These are phyloP conservation scores for Aphelenchoides besseyi DNA, from an alignment of 1,140 invertebrate species.

Conservation along the genomic window DNA sequence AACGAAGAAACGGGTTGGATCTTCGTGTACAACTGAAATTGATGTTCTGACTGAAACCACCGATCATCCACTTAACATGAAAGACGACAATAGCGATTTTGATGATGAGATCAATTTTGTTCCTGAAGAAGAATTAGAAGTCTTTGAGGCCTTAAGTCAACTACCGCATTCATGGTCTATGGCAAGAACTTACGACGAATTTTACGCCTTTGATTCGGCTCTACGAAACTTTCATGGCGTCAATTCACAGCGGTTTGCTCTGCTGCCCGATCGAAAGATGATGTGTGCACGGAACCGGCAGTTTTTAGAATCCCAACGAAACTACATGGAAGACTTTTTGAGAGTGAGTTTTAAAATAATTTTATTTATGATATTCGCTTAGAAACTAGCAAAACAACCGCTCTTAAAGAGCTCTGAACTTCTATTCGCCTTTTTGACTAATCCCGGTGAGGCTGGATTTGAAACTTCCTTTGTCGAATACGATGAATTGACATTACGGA, in stretches of 20 bases:
- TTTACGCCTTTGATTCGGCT: constrained; percentile 35
- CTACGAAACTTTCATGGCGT: constrained; percentile 32
- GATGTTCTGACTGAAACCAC: constrained; percentile 8
- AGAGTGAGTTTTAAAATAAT: constrained; percentile 22
- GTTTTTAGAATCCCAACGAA: constrained; percentile 37
- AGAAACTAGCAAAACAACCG: constrained; percentile 22
- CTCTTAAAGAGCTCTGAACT: constrained; percentile 42
- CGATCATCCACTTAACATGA: neutral
- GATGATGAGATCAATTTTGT: neutral
- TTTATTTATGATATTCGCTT: neutral
- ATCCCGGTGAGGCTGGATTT: constrained; percentile 8
- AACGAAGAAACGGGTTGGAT: neutral
- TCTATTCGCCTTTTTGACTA: constrained; percentile 43
- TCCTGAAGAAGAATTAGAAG: neutral
- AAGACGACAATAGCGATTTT: constrained; percentile 3
- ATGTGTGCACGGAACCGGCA: constrained; percentile 30
- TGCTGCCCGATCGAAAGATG: constrained; percentile 44
- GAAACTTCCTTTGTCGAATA: neutral
- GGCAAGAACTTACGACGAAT: constrained; percentile 46
- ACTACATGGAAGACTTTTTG: constrained; percentile 37
- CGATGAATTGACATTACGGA: neutral
- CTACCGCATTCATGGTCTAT: constrained; percentile 33
- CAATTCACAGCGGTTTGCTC: constrained; percentile 23
- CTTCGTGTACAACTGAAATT: neutral
- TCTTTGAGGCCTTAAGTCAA: constrained; percentile 7